A percentile compares a stretch with the other conserved stretches of the same genome.
phyloP scores from a whole-genome alignment of 1,140 invertebrate species.

The Diabrotica undecimpunctata region DNA sequence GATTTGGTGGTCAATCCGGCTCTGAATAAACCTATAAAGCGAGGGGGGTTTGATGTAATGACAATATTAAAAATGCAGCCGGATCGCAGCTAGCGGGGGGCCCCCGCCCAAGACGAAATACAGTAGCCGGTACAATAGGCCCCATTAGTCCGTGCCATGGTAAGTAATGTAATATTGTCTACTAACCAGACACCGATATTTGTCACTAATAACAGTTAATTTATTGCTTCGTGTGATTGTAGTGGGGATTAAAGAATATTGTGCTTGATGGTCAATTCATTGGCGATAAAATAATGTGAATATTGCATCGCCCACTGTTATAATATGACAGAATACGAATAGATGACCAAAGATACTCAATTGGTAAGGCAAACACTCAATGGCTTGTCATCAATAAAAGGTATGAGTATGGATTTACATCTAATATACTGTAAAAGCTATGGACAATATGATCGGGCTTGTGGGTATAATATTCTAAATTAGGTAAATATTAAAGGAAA shows the following conservation, averaged over 20 bases:
- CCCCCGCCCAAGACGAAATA: conserved; percentile 32
- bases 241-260: not conserved
- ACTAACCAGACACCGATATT: conserved; percentile 27
- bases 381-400: too few species aligned
- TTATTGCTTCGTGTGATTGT: conserved; percentile 17
- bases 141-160: conserved; percentile 31
- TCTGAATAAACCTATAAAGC: conserved; percentile 12
- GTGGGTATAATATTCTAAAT: too few species aligned
- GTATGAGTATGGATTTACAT: too few species aligned
- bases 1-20: conserved; percentile 4
- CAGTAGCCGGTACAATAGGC: conserved; percentile 32
- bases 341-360: too few species aligned
- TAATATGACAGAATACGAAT: too few species aligned
- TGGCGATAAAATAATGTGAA: too few species aligned
- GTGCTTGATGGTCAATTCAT: too few species aligned
- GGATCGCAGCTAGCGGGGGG: conserved; percentile 21
- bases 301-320: too few species aligned
- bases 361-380: too few species aligned
- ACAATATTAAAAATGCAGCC: conserved; percentile 33
- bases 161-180: conserved; percentile 38
- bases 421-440: too few species aligned
- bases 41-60: conserved; percentile 22
- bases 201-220: conserved; percentile 30
- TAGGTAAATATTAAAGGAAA: too few species aligned
- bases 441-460: too few species aligned